Conservation (phyloP, 1,140 invertebrate genomes). For the Apis laboriosa region DNA sequence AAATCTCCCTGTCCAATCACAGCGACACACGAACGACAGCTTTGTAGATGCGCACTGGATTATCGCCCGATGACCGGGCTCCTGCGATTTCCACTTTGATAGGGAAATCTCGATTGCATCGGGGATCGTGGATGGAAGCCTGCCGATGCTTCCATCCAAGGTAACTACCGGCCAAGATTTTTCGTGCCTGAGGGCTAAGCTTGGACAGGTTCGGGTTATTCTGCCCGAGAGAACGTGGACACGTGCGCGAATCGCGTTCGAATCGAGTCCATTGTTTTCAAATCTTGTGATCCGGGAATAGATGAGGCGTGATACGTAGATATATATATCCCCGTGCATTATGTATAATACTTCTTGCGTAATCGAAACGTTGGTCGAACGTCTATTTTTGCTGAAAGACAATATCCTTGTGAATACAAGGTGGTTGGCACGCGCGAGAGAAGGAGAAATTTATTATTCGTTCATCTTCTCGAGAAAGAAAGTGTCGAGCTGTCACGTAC, state of each 20-base stretch:
- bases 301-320: too few species aligned
- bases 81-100: background rate
- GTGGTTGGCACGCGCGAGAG: background rate
- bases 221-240: too few species aligned
- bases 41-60: conserved; percentile 35
- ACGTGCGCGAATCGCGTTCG: too few species aligned
- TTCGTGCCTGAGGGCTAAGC: too few species aligned
- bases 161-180: background rate
- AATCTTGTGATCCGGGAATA: too few species aligned
- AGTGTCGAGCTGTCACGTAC: background rate
- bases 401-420: background rate
- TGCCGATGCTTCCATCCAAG: too few species aligned
- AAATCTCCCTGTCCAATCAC: conserved; percentile 63
- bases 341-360: background rate
- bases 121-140: too few species aligned
- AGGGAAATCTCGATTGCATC: background rate
- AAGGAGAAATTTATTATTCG: conserved; percentile 8
- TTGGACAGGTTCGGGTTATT: background rate
- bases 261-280: too few species aligned
- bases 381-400: background rate
- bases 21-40: background rate
- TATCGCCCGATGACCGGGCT: conserved; percentile 11
- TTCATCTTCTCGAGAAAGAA: background rate
- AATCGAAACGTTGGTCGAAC: conserved; percentile 5
- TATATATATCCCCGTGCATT: too few species aligned